Evolutionary conservation across 37 sponge, comb jelly and placozoan species (phyloP).

Genomic region (Beroe ovata): DNA sequence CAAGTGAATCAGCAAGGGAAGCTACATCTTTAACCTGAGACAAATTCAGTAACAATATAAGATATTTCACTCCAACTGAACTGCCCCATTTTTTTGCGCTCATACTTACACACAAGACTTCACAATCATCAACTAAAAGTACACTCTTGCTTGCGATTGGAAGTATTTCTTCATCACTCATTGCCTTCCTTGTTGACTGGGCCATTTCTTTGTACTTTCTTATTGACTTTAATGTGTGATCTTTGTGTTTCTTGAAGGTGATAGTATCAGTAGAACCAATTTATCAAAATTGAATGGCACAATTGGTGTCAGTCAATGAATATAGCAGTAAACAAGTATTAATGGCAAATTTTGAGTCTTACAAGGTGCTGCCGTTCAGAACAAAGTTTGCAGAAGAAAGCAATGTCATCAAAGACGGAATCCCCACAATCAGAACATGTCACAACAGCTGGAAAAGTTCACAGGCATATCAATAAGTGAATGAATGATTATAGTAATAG

Average conservation of each 20-base stretch:
- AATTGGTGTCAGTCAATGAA: too few relatives aligned
- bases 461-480: too few relatives aligned
- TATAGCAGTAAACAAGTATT: too few relatives aligned
- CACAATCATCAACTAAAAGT: conserved; percentile 63
- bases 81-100: not conserved
- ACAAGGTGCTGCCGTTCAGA: conserved; percentile 56
- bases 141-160: not conserved
- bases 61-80: too few relatives aligned
- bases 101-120: conserved; percentile 49
- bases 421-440: conserved; percentile 54
- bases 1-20: conserved; percentile 68
- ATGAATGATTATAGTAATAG: too few relatives aligned
- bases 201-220: not conserved
- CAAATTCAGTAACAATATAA: too few relatives aligned
- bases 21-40: conserved; percentile 71
- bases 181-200: not conserved
- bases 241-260: conserved; percentile 14
- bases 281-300: too few relatives aligned
- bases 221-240: not conserved
- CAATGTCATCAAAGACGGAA: conserved; percentile 35
- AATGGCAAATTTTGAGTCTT: too few relatives aligned
- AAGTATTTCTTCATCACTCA: not conserved
- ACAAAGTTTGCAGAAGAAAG: conserved; percentile 42
- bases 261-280: too few relatives aligned
- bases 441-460: not conserved